Evolutionary conservation across 2,888 invertebrate genomes (phyloP).

Genomic region (Perizoma affinitatum): DNA sequence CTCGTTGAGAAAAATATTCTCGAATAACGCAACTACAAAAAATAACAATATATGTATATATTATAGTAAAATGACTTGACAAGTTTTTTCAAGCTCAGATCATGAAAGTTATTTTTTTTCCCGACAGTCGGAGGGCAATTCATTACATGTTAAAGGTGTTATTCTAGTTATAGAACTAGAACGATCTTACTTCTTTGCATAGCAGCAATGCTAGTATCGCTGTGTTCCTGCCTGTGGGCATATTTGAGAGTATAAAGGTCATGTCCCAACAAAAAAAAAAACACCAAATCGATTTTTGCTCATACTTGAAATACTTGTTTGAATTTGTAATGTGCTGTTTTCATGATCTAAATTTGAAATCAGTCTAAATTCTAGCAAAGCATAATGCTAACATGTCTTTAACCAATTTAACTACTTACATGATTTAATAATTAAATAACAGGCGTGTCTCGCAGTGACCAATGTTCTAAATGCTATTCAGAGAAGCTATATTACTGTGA

Average conservation of each 20-base stretch:
- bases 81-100: slow-evolving; percentile 40
- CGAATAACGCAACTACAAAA: slow-evolving; percentile 51
- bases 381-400: slow-evolving; percentile 44
- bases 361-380: slow-evolving; percentile 47
- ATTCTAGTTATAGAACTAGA: too few species aligned
- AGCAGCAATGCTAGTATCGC: too few species aligned
- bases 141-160: too few species aligned
- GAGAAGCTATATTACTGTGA: slow-evolving; percentile 55
- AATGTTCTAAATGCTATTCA: slow-evolving; percentile 31
- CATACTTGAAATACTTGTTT: slow-evolving; percentile 10
- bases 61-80: slow-evolving; percentile 4
- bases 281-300: neutral
- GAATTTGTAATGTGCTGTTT: neutral
- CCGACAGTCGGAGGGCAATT: neutral
- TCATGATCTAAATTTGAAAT: slow-evolving; percentile 39
- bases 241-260: too few species aligned
- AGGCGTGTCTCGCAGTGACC: slow-evolving; percentile 38
- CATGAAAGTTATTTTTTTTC: slow-evolving; percentile 26
- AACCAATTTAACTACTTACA: slow-evolving; percentile 36
- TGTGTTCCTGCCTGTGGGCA: too few species aligned
- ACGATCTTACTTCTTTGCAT: too few species aligned
- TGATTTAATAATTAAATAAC: slow-evolving; percentile 33
- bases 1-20: slow-evolving; percentile 48
- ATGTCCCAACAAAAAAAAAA: too few species aligned
- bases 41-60: slow-evolving; percentile 38